Base-by-base conservation (phyloP, 2,888 invertebrate genomes). In the Latrodectus elegans region DNA sequence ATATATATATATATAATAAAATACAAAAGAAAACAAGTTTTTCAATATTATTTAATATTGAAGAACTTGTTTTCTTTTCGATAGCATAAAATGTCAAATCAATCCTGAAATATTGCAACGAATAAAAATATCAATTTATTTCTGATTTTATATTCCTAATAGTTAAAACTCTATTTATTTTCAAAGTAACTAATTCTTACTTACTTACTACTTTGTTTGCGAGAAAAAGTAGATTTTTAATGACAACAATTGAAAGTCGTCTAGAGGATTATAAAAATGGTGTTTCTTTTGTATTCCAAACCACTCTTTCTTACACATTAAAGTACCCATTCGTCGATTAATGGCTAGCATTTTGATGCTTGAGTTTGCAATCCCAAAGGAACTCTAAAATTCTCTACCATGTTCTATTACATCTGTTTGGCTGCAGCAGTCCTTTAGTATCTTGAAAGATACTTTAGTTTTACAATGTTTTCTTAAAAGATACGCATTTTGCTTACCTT, bases 301-400 rank as follows among this genome's bases (percentile, higher is more conserved):
- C 55, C 86, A 86, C 80, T 86, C 80, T 75, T 86, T 70, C 70
- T 70, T 38, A 38, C 65, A 75, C 86, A 80, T 76, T 86, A 86
- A 81, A 86, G 86, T 80, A 76, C 80, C 64, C 86, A 81, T 86
- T 81, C 80, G 86, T 65, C 86, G 80, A 74, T 84, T 84, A 84
- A 84, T 79, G 84, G 74, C 84, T 55, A 80, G 86, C 86, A 86
- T 86, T 86, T 86, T 76, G 86, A 86, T 86, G 86, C 75, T 73
- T 81, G 76, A 67, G 52, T 76, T 60, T 65, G 52, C 53, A 67
- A 38, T 86, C 86, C 80, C 86, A 8, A 65, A n/a, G 86, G 86
- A 86, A 80, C 81, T 86, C 80, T 80, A 86, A 86, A 86, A 86
- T 86, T 86, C 86, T n/a, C 75, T 67, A 72, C 86, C 86, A 86